phyloP scores from a whole-genome alignment of 2,797 vertebrate genomes.

The Heterohyrax brucei region DNA sequence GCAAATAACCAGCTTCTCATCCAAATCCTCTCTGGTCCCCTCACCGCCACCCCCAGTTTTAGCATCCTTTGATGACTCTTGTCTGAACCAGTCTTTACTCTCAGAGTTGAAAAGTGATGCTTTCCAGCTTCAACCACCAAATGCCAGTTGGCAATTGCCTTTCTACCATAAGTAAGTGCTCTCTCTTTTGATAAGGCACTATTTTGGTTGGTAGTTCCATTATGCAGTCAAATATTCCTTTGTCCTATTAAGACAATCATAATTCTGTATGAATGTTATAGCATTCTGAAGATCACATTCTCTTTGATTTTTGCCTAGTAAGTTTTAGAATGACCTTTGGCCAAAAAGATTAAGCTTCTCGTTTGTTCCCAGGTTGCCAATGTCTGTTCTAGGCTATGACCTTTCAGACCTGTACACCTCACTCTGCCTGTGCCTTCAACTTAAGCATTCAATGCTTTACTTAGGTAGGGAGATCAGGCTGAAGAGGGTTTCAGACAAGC shows the following conservation, averaged over 20 bases:
- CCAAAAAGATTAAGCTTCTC: constrained; percentile 47
- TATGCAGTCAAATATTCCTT: constrained; percentile 32
- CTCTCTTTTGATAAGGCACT: neutral
- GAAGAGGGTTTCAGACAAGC: neutral
- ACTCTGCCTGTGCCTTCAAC: neutral
- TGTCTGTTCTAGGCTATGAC: constrained; percentile 24
- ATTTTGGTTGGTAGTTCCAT: constrained; percentile 23
- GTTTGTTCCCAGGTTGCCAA: neutral
- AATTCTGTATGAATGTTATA: neutral
- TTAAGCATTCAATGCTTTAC: neutral
- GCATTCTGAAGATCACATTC: constrained; percentile 42
- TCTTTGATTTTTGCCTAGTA: constrained; percentile 62
- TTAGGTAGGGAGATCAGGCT: neutral
- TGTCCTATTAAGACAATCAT: constrained; percentile 42
- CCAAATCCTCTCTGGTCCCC: neutral
- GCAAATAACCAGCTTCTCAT: constrained; percentile 35
- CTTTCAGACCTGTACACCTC: constrained; percentile 32
- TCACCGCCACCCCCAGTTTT: neutral
- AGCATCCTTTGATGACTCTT: constrained; percentile 2
- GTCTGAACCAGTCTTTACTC: constrained; percentile 8
- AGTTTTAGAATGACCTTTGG: constrained; percentile 60
- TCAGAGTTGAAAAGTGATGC: neutral
- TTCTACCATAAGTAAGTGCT: neutral
- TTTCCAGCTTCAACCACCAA: neutral
- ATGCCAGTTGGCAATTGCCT: constrained; percentile 11